A percentile compares a stretch with the other conserved stretches of the same genome.
Evolutionary conservation across 2,888 invertebrate species (phyloP).

Genomic region (Agonopterix arenella): DNA sequence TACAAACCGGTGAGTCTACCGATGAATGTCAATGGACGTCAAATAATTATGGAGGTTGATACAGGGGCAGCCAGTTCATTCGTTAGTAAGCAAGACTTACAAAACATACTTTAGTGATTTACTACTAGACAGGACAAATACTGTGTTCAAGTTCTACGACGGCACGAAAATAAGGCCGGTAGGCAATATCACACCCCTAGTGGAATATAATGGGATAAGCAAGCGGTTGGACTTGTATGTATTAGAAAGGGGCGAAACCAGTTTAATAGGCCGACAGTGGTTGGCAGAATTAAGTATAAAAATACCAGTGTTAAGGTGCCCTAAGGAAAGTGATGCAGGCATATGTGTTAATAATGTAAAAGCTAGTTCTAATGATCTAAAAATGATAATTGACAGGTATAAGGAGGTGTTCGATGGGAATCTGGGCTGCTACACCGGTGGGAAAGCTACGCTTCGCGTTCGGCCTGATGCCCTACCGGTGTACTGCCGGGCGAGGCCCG

Average conservation of each 20-base stretch:
- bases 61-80: constrained; percentile 9
- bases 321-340: neutral
- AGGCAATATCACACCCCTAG: constrained; percentile 3
- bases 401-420: neutral
- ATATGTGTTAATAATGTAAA: neutral
- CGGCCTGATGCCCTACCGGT: neutral
- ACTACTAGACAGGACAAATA: constrained; percentile 6
- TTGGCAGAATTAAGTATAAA: constrained; percentile 7
- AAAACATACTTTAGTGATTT: constrained; percentile 2
- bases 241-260: constrained; percentile 5
- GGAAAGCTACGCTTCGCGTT: neutral
- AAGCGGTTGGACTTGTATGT: constrained; percentile 9
- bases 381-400: neutral
- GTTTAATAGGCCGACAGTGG: constrained; percentile 10
- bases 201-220: neutral
- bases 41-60: constrained; percentile 13
- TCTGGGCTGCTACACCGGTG: neutral
- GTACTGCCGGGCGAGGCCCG: neutral
- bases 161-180: constrained; percentile 3
- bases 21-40: constrained; percentile 4
- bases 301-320: neutral
- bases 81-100: constrained; percentile 8
- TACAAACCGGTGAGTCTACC: constrained; percentile 11
- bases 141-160: constrained; percentile 7
- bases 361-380: neutral